phyloP scores from a whole-genome alignment of 64 coral and sea anemone species.

The Platygyra sinensis region DNA sequence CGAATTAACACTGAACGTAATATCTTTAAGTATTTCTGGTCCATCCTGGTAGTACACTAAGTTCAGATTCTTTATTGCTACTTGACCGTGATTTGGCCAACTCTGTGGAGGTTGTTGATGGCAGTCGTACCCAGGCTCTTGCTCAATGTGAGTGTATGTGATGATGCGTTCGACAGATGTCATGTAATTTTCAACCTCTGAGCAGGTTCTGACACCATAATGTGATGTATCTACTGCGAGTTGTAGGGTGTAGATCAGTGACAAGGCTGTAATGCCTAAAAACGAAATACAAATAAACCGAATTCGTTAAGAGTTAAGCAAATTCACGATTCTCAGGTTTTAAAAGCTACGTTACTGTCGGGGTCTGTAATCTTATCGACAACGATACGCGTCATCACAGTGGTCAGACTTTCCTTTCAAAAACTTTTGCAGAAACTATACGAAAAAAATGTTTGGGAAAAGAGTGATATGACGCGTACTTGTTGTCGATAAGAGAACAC shows the following conservation, averaged over 20 bases:
- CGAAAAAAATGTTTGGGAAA: too few relatives aligned
- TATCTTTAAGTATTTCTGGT: slow-evolving; percentile 59
- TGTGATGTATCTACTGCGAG: not conserved
- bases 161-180: slow-evolving; percentile 74
- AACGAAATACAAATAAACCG: not conserved
- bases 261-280: not conserved
- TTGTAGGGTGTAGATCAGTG: not conserved
- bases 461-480: too few relatives aligned
- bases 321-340: too few relatives aligned
- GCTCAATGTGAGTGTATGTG: slow-evolving; percentile 28
- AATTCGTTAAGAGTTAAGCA: too few relatives aligned
- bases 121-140: slow-evolving; percentile 71
- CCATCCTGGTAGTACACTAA: slow-evolving; percentile 55
- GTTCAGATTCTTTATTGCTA: slow-evolving; percentile 32
- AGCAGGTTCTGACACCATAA: slow-evolving; percentile 30
- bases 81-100: slow-evolving; percentile 64
- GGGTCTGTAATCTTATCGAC: too few relatives aligned
- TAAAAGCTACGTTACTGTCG: too few relatives aligned
- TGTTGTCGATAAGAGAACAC: too few relatives aligned
- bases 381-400: too few relatives aligned
- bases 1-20: slow-evolving; percentile 46
- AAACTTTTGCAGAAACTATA: too few relatives aligned
- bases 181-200: slow-evolving; percentile 71
- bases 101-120: slow-evolving; percentile 39
- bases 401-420: too few relatives aligned